Percentiles rank a stretch among this genome's conserved stretches.
Conservation (phyloP, 2,113 vertebrate species). For the Dendrocopos noguchii region DNA sequence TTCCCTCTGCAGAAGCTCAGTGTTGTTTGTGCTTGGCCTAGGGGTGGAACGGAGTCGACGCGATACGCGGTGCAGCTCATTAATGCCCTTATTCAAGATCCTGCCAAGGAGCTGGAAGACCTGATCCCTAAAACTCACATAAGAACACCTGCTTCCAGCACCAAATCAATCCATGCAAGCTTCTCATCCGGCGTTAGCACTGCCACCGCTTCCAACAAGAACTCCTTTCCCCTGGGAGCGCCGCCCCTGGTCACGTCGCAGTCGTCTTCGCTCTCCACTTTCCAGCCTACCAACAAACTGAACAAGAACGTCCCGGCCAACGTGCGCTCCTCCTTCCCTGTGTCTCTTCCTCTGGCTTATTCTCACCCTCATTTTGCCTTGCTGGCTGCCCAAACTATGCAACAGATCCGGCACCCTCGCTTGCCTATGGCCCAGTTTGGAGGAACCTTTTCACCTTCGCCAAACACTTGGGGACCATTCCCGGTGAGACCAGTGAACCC, state of each 20-base stretch:
- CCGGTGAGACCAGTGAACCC: constrained; percentile 97
- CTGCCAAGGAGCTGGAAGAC: constrained; percentile 98
- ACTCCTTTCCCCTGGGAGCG: constrained; percentile 88
- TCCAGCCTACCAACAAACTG: constrained; percentile 88
- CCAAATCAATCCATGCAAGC: constrained; percentile 85
- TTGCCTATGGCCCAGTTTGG: constrained; percentile 98
- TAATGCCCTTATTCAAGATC: constrained; percentile 98
- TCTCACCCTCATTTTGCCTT: constrained; percentile 96
- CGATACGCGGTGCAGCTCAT: constrained; percentile 97
- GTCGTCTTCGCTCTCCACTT: constrained; percentile 85
- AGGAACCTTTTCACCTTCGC: constrained; percentile 93
- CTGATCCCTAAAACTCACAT: constrained; percentile 98
- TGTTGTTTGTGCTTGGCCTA: constrained; percentile 64
- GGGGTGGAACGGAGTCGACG: constrained; percentile 97
- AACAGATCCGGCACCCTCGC: constrained; percentile 97
- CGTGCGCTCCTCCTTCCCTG: constrained; percentile 91
- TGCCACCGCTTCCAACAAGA: constrained; percentile 86
- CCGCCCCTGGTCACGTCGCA: constrained; percentile 87
- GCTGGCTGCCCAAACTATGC: constrained; percentile 97
- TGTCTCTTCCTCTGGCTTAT: constrained; percentile 94
- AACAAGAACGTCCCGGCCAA: constrained; percentile 91
- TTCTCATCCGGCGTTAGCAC: constrained; percentile 86
- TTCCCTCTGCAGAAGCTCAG: not conserved
- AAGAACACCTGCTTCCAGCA: constrained; percentile 88
- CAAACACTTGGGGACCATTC: constrained; percentile 98